phyloP scores from a whole-genome alignment of 1,140 invertebrate species.

The Drosophila pachea region DNA sequence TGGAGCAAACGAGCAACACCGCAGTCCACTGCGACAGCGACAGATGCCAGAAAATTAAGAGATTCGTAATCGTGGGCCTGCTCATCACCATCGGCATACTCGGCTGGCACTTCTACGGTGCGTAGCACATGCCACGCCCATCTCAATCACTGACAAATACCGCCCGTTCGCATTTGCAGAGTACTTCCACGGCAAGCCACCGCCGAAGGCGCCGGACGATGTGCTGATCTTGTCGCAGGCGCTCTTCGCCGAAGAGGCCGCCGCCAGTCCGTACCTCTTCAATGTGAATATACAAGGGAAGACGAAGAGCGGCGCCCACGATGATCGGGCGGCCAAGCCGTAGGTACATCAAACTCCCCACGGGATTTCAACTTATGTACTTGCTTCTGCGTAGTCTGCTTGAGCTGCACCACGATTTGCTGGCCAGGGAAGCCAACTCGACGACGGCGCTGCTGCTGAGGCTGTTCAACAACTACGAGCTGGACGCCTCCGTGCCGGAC shows the following conservation, averaged over 20 bases:
- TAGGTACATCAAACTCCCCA: constrained; percentile 68
- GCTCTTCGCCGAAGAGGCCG: constrained; percentile 60
- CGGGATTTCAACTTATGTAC: neutral
- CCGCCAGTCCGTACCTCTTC: constrained; percentile 56
- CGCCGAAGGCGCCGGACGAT: constrained; percentile 55
- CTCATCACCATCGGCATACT: constrained; percentile 63
- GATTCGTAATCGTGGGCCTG: constrained; percentile 64
- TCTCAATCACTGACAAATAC: neutral
- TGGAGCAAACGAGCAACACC: constrained; percentile 37
- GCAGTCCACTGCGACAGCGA: constrained; percentile 52
- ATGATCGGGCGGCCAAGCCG: constrained; percentile 85
- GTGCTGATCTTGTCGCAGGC: constrained; percentile 53
- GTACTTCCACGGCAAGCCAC: constrained; percentile 61
- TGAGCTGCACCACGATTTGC: constrained; percentile 61
- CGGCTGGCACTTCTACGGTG: constrained; percentile 75
- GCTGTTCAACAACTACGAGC: constrained; percentile 88
- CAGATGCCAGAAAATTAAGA: constrained; percentile 68
- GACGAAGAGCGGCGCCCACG: constrained; percentile 82
- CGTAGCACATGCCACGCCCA: neutral
- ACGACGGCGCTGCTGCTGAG: constrained; percentile 84
- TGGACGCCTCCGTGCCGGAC: constrained; percentile 86
- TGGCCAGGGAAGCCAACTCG: constrained; percentile 78
- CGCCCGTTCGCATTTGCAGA: constrained; percentile 28
- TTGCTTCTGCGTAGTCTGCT: constrained; percentile 48
- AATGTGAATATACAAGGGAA: constrained; percentile 81